Base-by-base conservation (phyloP, 2,113 vertebrate genomes). In the Oncorhynchus tshawytscha region DNA sequence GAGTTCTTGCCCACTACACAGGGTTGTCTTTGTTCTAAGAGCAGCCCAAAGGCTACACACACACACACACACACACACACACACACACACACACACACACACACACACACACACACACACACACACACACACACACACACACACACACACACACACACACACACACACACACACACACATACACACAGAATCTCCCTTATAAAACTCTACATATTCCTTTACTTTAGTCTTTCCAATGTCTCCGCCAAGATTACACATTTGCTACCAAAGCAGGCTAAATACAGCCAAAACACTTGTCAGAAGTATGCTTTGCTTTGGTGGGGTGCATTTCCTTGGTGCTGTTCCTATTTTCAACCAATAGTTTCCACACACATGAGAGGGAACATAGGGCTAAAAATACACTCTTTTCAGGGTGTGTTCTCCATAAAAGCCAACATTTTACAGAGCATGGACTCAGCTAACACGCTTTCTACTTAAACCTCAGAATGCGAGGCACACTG, bases 1-100 rank as follows among this genome's bases (percentile, higher is more conserved):
- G 29, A 68, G 27, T 68, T n/a, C 13, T 68, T 16, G 16, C 7
- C 7, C 31, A 68, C 18, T 24, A 57, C n/a, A 77, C 80, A 80
- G 67, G 66, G 72, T 6, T 39, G 72, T 71, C 78, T 75, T 80
- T 80, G 80, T 80, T 69, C 72, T 34, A 69, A 77, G 48, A 60
- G 57, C 72, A 76, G 57, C 62, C 54, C 34, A n/a, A n/a, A 34
- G 39, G 51, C 20, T 27, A 70, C n/a, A 34, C 16, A 70, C 49
- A 72, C 48, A 34, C 15, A 67, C 69, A 69, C 25, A 60, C 76
- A 45, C 31, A 51, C 16, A 70, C 49, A 72, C 48, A 34, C 15
- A 59, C 57, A 71, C 69, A 69, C 25, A 60, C 76, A 59, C 49
- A 70, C 54, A 66, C 18, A 76, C 5, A 70, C n/a, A 34, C 16